These are phyloP conservation scores for Zelleria hepariella DNA, from an alignment of 2,888 invertebrate genomes.

Conservation along the genomic window DNA sequence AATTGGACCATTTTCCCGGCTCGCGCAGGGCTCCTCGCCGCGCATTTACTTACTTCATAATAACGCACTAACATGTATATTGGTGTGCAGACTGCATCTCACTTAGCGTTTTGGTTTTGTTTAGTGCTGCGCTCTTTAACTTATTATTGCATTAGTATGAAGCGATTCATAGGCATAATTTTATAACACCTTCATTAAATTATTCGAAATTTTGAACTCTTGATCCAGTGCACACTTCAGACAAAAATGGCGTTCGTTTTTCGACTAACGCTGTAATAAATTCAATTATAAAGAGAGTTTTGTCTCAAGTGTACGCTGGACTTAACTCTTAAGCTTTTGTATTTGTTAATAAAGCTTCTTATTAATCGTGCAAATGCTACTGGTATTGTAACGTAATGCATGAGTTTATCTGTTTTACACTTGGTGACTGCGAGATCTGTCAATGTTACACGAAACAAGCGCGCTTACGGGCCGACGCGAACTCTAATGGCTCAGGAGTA, in stretches of 20 bases:
- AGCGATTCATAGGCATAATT: neutral
- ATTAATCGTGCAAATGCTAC: too few species aligned
- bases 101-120: neutral
- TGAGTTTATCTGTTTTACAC: neutral
- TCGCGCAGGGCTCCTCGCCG: neutral
- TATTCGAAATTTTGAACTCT: too few species aligned
- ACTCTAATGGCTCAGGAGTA: too few species aligned
- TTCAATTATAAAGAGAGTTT: too few species aligned
- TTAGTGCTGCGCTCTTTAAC: neutral
- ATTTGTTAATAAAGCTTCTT: too few species aligned
- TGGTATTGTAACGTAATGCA: neutral
- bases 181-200: neutral
- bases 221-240: too few species aligned
- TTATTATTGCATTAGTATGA: neutral
- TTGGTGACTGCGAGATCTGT: neutral
- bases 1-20: too few species aligned
- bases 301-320: too few species aligned
- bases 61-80: neutral
- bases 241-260: too few species aligned
- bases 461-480: too few species aligned
- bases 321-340: too few species aligned
- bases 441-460: neutral
- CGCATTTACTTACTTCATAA: neutral
- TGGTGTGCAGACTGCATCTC: neutral
- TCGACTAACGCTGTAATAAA: too few species aligned